Conservation (phyloP, 1,140 invertebrate genomes). For the Copidosoma floridanum region DNA sequence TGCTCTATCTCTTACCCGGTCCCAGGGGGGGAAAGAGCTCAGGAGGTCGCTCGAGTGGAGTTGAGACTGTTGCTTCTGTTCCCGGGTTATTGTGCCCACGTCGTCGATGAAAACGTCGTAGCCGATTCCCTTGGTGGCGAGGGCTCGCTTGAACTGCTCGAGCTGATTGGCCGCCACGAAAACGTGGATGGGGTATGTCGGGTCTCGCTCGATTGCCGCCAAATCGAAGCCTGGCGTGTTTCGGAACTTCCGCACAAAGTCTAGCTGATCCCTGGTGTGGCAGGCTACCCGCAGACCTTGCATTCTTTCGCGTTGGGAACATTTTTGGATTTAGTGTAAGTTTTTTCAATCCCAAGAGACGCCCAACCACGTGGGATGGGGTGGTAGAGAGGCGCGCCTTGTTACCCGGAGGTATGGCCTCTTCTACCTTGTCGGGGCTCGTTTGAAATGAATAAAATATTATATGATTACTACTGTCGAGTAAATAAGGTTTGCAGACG, state of each 20-base stretch:
- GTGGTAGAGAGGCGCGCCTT: too few species aligned
- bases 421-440: too few species aligned
- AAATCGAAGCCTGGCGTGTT: conserved; percentile 35
- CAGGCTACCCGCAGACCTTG: conserved; percentile 33
- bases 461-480: too few species aligned
- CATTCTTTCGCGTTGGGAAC: conserved; percentile 26
- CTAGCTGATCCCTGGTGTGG: conserved; percentile 23
- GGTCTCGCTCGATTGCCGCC: conserved; percentile 25
- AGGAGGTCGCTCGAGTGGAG: conserved; percentile 11
- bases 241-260: conserved; percentile 30
- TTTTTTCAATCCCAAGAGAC: too few species aligned
- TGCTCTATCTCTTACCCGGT: too few species aligned
- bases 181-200: conserved; percentile 31
- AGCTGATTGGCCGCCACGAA: conserved; percentile 34
- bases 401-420: too few species aligned
- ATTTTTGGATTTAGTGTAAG: too few species aligned
- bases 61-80: conserved; percentile 16
- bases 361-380: too few species aligned
- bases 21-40: too few species aligned
- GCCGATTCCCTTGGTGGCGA: conserved; percentile 30
- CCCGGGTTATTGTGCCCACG: conserved; percentile 34
- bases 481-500: too few species aligned
- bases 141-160: conserved; percentile 28
- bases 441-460: too few species aligned
- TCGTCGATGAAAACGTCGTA: conserved; percentile 33